Percentiles rank a stretch among this genome's conserved stretches.
Conservation (phyloP, 2,888 invertebrate genomes). For the Bombylius major region DNA sequence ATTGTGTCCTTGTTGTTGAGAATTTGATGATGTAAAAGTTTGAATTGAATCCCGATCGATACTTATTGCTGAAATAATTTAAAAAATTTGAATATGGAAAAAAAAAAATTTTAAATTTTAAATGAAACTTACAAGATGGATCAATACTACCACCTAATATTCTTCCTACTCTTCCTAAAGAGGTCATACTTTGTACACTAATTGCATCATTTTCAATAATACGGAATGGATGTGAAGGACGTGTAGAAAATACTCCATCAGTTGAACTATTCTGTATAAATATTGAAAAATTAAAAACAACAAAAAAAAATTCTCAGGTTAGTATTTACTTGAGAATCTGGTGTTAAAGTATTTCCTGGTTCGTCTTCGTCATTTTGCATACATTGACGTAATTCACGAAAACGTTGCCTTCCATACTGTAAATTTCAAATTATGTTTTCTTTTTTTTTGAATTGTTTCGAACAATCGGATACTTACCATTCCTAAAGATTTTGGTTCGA, state of each 20-base stretch:
- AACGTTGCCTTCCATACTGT: constrained; percentile 53
- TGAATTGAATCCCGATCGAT: constrained; percentile 33
- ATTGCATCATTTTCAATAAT: constrained; percentile 80
- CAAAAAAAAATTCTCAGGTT: neutral
- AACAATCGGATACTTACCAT: constrained; percentile 22
- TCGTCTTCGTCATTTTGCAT: constrained; percentile 82
- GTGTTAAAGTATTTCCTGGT: constrained; percentile 51
- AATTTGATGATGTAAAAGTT: constrained; percentile 21
- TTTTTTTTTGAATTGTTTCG: neutral
- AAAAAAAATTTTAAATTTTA: neutral
- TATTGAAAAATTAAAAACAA: neutral
- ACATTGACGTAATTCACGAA: constrained; percentile 71
- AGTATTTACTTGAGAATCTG: constrained; percentile 51
- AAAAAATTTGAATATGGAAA: neutral
- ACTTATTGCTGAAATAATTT: constrained; percentile 25
- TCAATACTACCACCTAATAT: constrained; percentile 59
- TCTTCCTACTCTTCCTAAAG: constrained; percentile 69
- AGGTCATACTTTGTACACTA: constrained; percentile 80
- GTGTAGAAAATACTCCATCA: constrained; percentile 60
- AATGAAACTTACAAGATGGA: constrained; percentile 41
- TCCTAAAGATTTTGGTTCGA: constrained; percentile 33
- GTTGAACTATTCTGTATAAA: constrained; percentile 44
- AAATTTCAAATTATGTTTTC: constrained; percentile 2
- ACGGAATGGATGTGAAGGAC: constrained; percentile 64
- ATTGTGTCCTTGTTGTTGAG: constrained; percentile 16